A percentile compares a stretch with the other conserved stretches of the same genome.
phyloP scores from a whole-genome alignment of 2,888 invertebrate genomes.

The Parthenolecanium corni region DNA sequence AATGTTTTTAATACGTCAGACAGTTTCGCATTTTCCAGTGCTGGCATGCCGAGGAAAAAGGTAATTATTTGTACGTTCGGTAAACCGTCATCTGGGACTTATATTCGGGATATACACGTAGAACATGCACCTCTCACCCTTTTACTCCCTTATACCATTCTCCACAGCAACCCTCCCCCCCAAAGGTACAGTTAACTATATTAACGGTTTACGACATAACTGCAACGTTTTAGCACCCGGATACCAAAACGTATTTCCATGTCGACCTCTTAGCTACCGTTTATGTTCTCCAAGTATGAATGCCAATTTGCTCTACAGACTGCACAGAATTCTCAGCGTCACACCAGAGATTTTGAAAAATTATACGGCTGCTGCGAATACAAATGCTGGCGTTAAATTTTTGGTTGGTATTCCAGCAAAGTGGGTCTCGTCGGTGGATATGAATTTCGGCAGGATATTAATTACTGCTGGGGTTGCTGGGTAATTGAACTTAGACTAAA shows the following conservation, averaged over 20 bases:
- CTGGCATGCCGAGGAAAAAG: background rate
- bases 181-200: background rate
- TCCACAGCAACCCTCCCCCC: too few relatives aligned
- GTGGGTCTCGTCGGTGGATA: too few relatives aligned
- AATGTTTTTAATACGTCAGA: too few relatives aligned
- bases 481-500: too few relatives aligned
- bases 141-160: too few relatives aligned
- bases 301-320: background rate
- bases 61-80: background rate
- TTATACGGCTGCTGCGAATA: slow-evolving; percentile 15
- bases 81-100: background rate
- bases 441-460: too few relatives aligned
- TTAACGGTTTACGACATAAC: background rate
- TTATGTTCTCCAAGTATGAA: background rate
- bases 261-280: background rate
- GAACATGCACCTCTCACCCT: background rate
- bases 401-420: background rate
- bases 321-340: background rate
- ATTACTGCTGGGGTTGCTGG: too few relatives aligned
- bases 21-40: background rate
- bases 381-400: slow-evolving; percentile 17
- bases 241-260: background rate
- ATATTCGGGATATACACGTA: background rate
- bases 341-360: background rate
- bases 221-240: background rate